phyloP scores from a whole-genome alignment of 2,113 vertebrate genomes.

The Nothobranchius furzeri region DNA sequence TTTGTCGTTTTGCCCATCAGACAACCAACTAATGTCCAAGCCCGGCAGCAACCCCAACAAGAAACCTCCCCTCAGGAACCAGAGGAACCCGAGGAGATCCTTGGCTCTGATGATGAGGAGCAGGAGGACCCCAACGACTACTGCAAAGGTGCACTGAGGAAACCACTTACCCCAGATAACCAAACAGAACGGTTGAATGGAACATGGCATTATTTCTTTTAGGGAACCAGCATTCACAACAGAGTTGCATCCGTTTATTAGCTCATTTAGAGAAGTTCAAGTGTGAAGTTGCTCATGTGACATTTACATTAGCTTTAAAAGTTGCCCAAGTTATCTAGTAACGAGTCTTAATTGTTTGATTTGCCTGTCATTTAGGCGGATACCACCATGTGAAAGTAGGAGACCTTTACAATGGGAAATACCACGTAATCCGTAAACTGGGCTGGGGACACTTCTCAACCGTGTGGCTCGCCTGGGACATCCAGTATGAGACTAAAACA shows the following conservation, averaged over 20 bases:
- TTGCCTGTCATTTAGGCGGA: constrained; percentile 80
- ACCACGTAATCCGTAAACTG: constrained; percentile 96
- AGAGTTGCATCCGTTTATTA: not conserved
- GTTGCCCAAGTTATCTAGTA: not conserved
- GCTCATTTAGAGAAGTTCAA: not conserved
- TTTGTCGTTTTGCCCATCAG: constrained; percentile 67
- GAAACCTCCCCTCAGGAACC: constrained; percentile 89
- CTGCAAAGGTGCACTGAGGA: constrained; percentile 86
- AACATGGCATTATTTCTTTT: not conserved
- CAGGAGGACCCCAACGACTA: constrained; percentile 98
- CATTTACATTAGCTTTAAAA: not conserved
- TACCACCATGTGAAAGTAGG: constrained; percentile 98
- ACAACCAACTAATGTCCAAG: constrained; percentile 84
- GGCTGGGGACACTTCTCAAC: constrained; percentile 99
- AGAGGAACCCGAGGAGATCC: constrained; percentile 89
- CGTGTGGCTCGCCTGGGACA: constrained; percentile 98
- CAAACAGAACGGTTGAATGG: not conserved
- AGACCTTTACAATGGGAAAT: constrained; percentile 94
- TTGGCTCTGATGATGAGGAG: constrained; percentile 98
- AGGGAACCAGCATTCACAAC: not conserved
- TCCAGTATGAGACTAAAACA: constrained; percentile 85
- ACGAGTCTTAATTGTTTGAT: not conserved
- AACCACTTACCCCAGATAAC: not conserved
- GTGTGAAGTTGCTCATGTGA: not conserved
- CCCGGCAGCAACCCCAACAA: constrained; percentile 77